Conservation (phyloP, 2,888 invertebrate species). For the Papilio gigon region DNA sequence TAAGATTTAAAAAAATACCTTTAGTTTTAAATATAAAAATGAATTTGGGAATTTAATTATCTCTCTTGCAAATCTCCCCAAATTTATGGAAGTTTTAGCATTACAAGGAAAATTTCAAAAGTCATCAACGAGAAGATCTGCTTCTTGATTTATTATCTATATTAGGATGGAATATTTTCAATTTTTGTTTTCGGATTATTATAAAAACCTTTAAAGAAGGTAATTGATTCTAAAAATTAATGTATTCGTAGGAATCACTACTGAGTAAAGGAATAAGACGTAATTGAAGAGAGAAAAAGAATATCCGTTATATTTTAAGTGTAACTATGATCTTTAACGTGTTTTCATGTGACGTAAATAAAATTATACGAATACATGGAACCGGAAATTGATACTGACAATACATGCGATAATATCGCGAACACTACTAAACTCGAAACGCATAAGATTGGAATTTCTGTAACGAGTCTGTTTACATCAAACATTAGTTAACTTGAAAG, state of each 20-base stretch:
- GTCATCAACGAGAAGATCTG: not conserved
- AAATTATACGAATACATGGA: conserved; percentile 5
- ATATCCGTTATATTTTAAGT: not conserved
- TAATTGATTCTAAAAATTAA: not conserved
- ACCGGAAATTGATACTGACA: not conserved
- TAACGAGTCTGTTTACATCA: not conserved
- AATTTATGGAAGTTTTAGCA: not conserved
- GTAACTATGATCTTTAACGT: not conserved
- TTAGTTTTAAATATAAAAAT: too few species aligned
- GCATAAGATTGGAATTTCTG: conserved; percentile 14
- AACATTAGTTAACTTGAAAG: not conserved
- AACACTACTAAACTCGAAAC: not conserved
- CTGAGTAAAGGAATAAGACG: not conserved
- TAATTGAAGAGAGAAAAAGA: not conserved
- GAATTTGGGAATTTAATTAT: not conserved
- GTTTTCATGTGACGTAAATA: not conserved
- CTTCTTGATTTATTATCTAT: too few species aligned
- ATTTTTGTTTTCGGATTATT: not conserved
- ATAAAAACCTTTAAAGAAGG: not conserved
- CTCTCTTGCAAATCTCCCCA: not conserved
- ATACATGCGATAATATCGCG: not conserved
- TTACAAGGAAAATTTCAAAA: not conserved
- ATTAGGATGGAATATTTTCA: too few species aligned
- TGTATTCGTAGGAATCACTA: not conserved
- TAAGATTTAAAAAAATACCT: too few species aligned